Percentiles rank a stretch among this genome's conserved stretches.
Evolutionary conservation across 2,113 vertebrate genomes (phyloP).

Genomic region (rat (Rattus norvegicus)): GRCr8 NC_086020.1:144156501-144157000

Average conservation of each 20-base stretch:
- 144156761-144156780: background rate
- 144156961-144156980: background rate
- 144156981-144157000: background rate
- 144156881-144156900: background rate
- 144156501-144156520: background rate
- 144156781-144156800: background rate
- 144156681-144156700: background rate
- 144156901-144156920: background rate
- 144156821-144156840: background rate
- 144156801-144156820: background rate
- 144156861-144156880: background rate
- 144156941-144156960: background rate
- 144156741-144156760: background rate
- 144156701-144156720: background rate
- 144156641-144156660: background rate
- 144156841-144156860: background rate
- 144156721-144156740: background rate
- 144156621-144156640: background rate
- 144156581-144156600: background rate
- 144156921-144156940: background rate
- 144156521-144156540: background rate
- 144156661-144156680: background rate
- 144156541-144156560: conserved; percentile 32
- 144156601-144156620: background rate
- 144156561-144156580: conserved; percentile 8